Evolutionary conservation across 2,888 invertebrate genomes (phyloP).

Genomic region (Euplexia lucipara): DNA sequence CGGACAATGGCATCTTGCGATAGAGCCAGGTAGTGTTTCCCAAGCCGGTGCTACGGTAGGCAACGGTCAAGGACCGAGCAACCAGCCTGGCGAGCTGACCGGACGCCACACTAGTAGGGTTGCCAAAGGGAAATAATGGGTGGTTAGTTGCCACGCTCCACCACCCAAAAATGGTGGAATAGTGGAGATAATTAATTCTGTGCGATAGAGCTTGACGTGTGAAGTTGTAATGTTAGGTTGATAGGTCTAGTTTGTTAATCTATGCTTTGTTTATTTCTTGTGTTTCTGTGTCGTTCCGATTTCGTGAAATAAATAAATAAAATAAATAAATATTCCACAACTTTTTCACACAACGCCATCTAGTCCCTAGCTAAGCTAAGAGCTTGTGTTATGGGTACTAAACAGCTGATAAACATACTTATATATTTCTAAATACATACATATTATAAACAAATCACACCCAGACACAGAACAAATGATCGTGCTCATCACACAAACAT

Average conservation of each 20-base stretch:
- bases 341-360: too few relatives aligned
- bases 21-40: slow-evolving; percentile 59
- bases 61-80: slow-evolving; percentile 83
- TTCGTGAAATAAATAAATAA: too few relatives aligned
- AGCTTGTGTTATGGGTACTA: too few relatives aligned
- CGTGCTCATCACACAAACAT: too few relatives aligned
- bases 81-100: slow-evolving; percentile 78
- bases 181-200: slow-evolving; percentile 57
- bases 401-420: too few relatives aligned
- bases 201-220: slow-evolving; percentile 53
- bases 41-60: slow-evolving; percentile 43
- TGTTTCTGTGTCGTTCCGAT: too few relatives aligned
- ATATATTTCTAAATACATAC: too few relatives aligned
- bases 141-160: slow-evolving; percentile 64
- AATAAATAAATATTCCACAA: too few relatives aligned
- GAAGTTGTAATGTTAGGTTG: neutral
- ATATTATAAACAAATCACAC: too few relatives aligned
- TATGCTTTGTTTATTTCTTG: neutral
- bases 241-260: slow-evolving; percentile 4
- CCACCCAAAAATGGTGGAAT: slow-evolving; percentile 54
- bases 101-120: slow-evolving; percentile 79
- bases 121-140: slow-evolving; percentile 75
- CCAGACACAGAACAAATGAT: too few relatives aligned
- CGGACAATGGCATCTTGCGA: slow-evolving; percentile 28
- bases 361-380: too few relatives aligned